Conservation (phyloP, 2,113 vertebrate species). For the Scophthalmus maximus region DNA sequence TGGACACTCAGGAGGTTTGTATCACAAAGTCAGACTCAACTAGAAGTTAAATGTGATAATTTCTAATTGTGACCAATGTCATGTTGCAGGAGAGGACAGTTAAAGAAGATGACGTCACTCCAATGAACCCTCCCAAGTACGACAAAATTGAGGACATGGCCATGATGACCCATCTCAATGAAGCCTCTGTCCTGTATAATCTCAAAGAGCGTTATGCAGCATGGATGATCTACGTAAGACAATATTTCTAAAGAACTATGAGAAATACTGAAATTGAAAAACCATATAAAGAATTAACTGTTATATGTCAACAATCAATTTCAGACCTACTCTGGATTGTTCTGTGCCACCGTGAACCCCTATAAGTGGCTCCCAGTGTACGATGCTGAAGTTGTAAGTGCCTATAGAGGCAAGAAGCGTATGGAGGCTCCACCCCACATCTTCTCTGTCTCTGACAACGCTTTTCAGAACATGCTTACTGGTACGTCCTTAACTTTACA, state of each 20-base stretch:
- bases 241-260: neutral
- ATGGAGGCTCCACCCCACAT: conserved; percentile 79
- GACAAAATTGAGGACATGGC: conserved; percentile 90
- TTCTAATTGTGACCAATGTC: too few species aligned
- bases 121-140: conserved; percentile 80
- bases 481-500: too few species aligned
- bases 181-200: conserved; percentile 86
- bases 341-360: too few species aligned
- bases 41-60: too few species aligned
- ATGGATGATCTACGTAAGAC: conserved; percentile 93
- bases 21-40: too few species aligned
- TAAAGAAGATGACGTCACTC: conserved; percentile 58
- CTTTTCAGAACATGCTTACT: too few species aligned
- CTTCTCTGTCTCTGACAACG: too few species aligned
- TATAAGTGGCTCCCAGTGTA: conserved; percentile 77
- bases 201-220: conserved; percentile 92
- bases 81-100: too few species aligned
- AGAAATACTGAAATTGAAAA: neutral
- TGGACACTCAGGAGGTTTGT: too few species aligned
- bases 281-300: neutral
- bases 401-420: conserved; percentile 78
- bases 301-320: neutral
- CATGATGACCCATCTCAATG: conserved; percentile 92
- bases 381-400: conserved; percentile 60
- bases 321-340: conserved; percentile 78